Conservation (phyloP, 2,113 vertebrate species). For the Sinocyclocheilus anophthalmus region DNA sequence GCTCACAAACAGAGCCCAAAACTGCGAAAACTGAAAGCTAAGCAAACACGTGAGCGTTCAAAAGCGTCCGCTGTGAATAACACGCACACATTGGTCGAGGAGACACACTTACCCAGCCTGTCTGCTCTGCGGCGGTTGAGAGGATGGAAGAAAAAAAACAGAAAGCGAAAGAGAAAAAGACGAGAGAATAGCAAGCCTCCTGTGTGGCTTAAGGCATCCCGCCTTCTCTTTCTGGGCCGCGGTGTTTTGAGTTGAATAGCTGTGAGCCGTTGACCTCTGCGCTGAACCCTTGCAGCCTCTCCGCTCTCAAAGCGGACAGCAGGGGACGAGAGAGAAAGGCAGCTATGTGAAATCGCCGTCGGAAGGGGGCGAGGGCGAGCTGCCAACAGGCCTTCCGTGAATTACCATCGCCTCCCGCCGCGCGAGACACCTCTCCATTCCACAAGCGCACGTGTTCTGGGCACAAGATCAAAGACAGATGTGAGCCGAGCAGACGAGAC, state of each 20-base stretch:
- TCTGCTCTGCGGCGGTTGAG: not conserved
- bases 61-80: not conserved
- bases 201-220: slow-evolving; percentile 33
- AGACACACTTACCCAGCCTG: slow-evolving; percentile 35
- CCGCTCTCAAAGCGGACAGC: no score
- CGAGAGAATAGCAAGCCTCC: slow-evolving; percentile 34
- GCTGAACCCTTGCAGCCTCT: slow-evolving; percentile 40
- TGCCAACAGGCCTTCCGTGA: not conserved
- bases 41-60: not conserved
- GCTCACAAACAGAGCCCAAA: slow-evolving; percentile 14
- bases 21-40: slow-evolving; percentile 3
- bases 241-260: slow-evolving; percentile 57
- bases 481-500: slow-evolving; percentile 23
- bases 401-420: slow-evolving; percentile 27
- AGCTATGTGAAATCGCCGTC: slow-evolving; percentile 44
- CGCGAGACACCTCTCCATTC: not conserved
- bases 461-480: slow-evolving; percentile 62
- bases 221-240: slow-evolving; percentile 1
- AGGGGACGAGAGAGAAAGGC: not conserved
- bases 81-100: not conserved
- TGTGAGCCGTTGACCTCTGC: slow-evolving; percentile 60
- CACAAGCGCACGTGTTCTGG: slow-evolving; percentile 59
- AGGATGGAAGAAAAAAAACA: slow-evolving; percentile 8
- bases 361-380: slow-evolving; percentile 50
- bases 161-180: slow-evolving; percentile 22